Conservation (phyloP, 1,140 invertebrate genomes). For the Charaxes varanes region DNA sequence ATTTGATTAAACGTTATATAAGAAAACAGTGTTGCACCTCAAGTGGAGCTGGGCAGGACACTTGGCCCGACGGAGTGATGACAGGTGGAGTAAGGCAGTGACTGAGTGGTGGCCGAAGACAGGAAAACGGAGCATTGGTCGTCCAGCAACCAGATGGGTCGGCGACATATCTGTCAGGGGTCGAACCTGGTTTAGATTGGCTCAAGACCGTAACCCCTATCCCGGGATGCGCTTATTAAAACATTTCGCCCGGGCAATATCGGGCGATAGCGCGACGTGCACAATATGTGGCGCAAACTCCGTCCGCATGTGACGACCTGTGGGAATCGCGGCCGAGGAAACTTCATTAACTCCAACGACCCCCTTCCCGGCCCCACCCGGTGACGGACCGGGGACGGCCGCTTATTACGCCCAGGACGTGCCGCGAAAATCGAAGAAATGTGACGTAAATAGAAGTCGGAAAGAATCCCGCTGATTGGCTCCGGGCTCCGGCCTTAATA, state of each 20-base stretch:
- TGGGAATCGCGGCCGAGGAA: slow-evolving; percentile 69
- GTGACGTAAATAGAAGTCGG: slow-evolving; percentile 62
- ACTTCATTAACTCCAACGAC: slow-evolving; percentile 69
- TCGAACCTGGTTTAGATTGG: too few relatives aligned
- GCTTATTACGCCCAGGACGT: slow-evolving; percentile 70
- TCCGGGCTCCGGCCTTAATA: slow-evolving; percentile 63
- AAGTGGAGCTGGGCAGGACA: too few relatives aligned
- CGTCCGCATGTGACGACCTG: slow-evolving; percentile 64
- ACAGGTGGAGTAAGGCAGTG: too few relatives aligned
- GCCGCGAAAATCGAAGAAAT: slow-evolving; percentile 71
- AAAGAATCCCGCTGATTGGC: slow-evolving; percentile 64
- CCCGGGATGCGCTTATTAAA: slow-evolving; percentile 70
- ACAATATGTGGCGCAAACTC: slow-evolving; percentile 70
- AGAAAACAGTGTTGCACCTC: too few relatives aligned
- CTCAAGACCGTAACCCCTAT: too few relatives aligned
- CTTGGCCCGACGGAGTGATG: too few relatives aligned
- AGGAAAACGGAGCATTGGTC: too few relatives aligned
- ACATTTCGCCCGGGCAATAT: slow-evolving; percentile 67
- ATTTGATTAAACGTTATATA: too few relatives aligned
- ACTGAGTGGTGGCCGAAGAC: too few relatives aligned
- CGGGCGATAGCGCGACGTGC: slow-evolving; percentile 53
- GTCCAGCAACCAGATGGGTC: too few relatives aligned
- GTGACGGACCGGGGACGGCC: slow-evolving; percentile 57
- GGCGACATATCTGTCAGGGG: too few relatives aligned
- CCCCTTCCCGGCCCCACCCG: slow-evolving; percentile 27